These are phyloP conservation scores for Phymatocera aterrima DNA, from an alignment of 2,888 invertebrate species.

Conservation along the genomic window DNA sequence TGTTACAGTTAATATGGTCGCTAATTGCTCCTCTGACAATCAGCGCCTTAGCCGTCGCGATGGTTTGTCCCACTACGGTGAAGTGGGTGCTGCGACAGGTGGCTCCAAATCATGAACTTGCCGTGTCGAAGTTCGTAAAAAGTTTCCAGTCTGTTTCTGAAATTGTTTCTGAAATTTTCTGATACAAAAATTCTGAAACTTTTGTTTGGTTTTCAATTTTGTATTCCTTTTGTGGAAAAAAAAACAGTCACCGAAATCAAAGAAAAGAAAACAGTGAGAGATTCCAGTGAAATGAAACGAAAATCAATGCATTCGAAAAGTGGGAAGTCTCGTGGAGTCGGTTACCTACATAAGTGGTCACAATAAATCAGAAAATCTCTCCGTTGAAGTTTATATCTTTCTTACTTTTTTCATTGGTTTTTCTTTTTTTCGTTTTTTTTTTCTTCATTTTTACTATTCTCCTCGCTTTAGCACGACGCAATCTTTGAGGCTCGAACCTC, in stretches of 20 bases:
- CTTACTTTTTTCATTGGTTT: background rate
- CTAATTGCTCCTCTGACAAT: constrained; percentile 60
- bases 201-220: background rate
- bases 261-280: background rate
- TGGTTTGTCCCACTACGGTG: constrained; percentile 63
- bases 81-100: constrained; percentile 59
- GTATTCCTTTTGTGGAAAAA: background rate
- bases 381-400: background rate
- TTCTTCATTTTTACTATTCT: background rate
- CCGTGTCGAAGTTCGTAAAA: constrained; percentile 48
- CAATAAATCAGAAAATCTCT: constrained; percentile 26
- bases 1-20: constrained; percentile 59
- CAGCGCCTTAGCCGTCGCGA: constrained; percentile 59
- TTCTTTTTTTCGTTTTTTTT: background rate
- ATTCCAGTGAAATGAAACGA: background rate
- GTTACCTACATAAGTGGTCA: constrained; percentile 16
- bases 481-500: constrained; percentile 8
- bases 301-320: background rate
- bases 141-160: constrained; percentile 52
- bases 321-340: constrained; percentile 2
- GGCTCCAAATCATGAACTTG: constrained; percentile 54
- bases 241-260: background rate
- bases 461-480: constrained; percentile 11
- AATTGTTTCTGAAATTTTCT: too few relatives aligned
- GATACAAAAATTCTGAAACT: constrained; percentile 46